Conservation (phyloP, 1,140 invertebrate species). For the Saccostrea echinata region DNA sequence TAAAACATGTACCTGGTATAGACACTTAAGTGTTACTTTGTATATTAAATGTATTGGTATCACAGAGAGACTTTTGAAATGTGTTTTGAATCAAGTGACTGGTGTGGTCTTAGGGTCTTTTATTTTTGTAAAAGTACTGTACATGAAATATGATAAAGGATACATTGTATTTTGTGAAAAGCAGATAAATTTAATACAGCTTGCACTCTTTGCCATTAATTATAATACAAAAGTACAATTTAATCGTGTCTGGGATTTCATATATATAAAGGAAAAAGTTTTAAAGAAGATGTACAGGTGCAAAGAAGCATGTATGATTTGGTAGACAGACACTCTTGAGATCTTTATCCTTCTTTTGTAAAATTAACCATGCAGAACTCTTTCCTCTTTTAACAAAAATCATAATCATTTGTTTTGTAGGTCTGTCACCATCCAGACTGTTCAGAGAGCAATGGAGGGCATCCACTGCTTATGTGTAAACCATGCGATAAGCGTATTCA, state of each 20-base stretch:
- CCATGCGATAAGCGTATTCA: conserved; percentile 67
- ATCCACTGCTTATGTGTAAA: conserved; percentile 64
- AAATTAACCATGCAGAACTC: neutral
- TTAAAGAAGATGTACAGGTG: neutral
- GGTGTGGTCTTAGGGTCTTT: no score
- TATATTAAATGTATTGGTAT: no score
- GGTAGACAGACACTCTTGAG: neutral
- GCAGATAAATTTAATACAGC: neutral
- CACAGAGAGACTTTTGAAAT: no score
- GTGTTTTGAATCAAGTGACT: no score
- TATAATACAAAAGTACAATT: neutral
- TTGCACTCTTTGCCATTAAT: neutral
- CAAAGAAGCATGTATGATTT: neutral
- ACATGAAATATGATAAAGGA: no score
- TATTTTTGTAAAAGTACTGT: no score
- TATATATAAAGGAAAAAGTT: neutral
- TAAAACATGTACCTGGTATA: no score
- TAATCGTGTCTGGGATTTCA: neutral
- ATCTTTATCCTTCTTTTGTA: neutral
- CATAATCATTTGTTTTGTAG: conserved; percentile 53
- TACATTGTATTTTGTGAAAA: no score
- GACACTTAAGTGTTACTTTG: no score
- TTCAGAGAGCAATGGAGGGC: conserved; percentile 63
- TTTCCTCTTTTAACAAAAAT: neutral
- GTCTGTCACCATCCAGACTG: conserved; percentile 70